phyloP scores from a whole-genome alignment of 1,140 invertebrate genomes.

The Cyphomyrmex costatus region DNA sequence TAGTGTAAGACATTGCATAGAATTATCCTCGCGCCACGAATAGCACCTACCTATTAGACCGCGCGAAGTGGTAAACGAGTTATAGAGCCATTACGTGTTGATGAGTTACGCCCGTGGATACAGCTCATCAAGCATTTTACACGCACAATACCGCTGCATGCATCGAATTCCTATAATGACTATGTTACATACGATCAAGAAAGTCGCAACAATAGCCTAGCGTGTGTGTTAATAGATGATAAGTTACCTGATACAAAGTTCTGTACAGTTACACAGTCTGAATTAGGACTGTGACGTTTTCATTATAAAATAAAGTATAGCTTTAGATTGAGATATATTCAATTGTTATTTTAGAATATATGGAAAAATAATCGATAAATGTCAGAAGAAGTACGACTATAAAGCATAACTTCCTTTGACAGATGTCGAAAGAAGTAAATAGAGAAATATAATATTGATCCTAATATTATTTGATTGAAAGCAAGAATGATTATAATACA shows the following conservation, averaged over 20 bases:
- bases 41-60: constrained; percentile 20
- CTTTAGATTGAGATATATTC: neutral
- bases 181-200: constrained; percentile 16
- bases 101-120: constrained; percentile 32
- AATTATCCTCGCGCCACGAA: constrained; percentile 15
- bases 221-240: neutral
- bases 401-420: too few species aligned
- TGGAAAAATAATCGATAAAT: neutral
- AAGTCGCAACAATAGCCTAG: neutral
- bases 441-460: neutral
- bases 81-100: constrained; percentile 33
- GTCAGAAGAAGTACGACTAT: neutral
- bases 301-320: neutral
- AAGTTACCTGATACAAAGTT: neutral
- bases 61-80: constrained; percentile 29
- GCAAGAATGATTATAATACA: constrained; percentile 1
- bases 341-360: neutral
- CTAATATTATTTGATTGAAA: neutral
- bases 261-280: neutral
- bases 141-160: constrained; percentile 35
- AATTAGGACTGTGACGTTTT: neutral
- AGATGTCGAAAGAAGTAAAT: neutral
- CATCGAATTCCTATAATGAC: constrained; percentile 25
- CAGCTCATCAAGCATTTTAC: constrained; percentile 39
- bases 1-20: neutral